Evolutionary conservation across 2,113 vertebrate species (phyloP), one percentile per base, ranked within the genome.

Genomic region (Vulpes lagopus): DNA sequence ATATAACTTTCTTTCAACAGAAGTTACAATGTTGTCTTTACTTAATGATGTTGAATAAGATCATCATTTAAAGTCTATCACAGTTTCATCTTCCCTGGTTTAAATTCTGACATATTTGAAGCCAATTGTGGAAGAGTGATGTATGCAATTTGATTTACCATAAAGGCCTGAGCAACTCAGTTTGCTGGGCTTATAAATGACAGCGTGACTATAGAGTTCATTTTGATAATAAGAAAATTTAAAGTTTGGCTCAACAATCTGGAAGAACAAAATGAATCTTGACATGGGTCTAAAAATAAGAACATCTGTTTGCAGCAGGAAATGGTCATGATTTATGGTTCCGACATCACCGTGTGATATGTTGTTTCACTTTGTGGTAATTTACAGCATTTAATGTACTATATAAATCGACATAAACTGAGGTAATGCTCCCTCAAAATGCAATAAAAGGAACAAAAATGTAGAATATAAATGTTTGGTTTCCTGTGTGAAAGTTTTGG

Each of bases 311-410:
- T 97, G 82, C 96, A 93, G 27, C 35, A 94, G 84, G 82, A 98
- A 98, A 97, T 82, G 95, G 55, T 79, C 94, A 30, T 95, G 95
- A 98, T 98, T 98, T 98, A 97, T 60, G 96, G 16, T 97, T 97
- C 80, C 15, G 27, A 91, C 82, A 94, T 96, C 71, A 83, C 20
- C 38, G 11, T 91, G 80, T 96, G 98, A 92, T 27, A 69, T 95
- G 91, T 98, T 85, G 38, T 98, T 98, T 98, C 81, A 98, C 91
- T 98, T 98, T 98, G 97, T 78, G 97, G 57, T 88, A 97, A 98
- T 98, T 98, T 98, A 98, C 64, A 98, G 17, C 71, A 98, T 98
- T 98, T 98, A 97, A 97, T 96, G 57, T 91, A 97, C 86, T 96
- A 95, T 95, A 97, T 95, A 98, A 97, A 96, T 97, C 62, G 35